These are phyloP conservation scores for Bicyclus anynana DNA, from an alignment of 1,140 invertebrate species.

Conservation along the genomic window DNA sequence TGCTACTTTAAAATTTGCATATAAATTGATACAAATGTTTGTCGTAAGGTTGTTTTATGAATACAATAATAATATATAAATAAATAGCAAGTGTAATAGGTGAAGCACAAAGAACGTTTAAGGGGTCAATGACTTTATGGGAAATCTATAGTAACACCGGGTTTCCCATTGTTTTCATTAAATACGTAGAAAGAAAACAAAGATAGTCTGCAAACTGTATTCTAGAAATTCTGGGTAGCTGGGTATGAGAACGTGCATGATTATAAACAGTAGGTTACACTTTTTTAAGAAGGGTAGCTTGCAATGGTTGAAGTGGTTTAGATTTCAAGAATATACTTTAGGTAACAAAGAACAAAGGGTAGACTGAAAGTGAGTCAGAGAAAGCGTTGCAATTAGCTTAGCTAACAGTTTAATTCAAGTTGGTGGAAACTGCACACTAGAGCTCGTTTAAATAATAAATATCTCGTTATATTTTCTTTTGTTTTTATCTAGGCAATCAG, in stretches of 20 bases:
- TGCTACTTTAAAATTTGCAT: neutral
- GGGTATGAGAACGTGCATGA: too few species aligned
- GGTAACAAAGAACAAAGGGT: conserved; percentile 15
- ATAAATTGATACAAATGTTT: neutral
- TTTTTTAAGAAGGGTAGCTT: neutral
- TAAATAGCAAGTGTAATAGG: conserved; percentile 1
- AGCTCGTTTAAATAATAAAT: neutral
- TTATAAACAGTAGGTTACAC: too few species aligned
- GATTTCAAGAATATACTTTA: neutral
- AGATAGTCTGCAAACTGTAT: neutral
- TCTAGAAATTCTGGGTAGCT: too few species aligned
- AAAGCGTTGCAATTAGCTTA: conserved; percentile 10
- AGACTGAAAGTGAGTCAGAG: conserved; percentile 8
- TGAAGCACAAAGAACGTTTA: conserved; percentile 18
- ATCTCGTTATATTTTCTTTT: neutral
- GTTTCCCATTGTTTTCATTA: conserved; percentile 26
- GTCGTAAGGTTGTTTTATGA: too few species aligned
- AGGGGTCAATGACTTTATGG: conserved; percentile 38
- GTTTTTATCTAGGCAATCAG: neutral
- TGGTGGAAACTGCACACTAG: neutral
- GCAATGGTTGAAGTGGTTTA: neutral
- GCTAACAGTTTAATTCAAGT: conserved; percentile 1
- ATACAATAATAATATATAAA: too few species aligned
- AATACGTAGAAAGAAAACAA: neutral
- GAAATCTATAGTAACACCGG: conserved; percentile 28